Evolutionary conservation across 2,888 invertebrate genomes (phyloP), one percentile per base, ranked within the genome.

Genomic region (Athalia rosae): DNA sequence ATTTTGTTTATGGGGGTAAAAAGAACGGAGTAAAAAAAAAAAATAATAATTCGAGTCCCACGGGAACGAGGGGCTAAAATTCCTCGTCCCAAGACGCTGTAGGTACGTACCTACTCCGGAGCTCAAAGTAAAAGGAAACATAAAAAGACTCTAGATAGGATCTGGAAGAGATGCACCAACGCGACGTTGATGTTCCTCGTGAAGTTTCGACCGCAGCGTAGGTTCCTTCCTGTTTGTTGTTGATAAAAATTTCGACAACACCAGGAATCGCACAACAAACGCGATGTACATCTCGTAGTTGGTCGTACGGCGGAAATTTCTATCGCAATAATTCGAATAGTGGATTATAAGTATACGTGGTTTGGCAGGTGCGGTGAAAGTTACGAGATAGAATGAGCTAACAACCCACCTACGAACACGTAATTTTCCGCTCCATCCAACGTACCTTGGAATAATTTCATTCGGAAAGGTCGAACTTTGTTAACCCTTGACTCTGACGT

Each of bases 1-100:
- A 7, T 64, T 64, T 71, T 58, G 58, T 71, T 58, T 71, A 71
- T 50, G 56, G 71, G 8, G 0, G 7, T 11, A n/a, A 53, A 53
- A 9, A n/a, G n/a, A 11, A 7, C 11, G 11, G 53, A 9, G 53
- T 53, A 7, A 11, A 50, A 8, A 53, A 11, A 53, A 53, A 28
- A n/a, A n/a, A n/a, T n/a, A 64, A 8, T 64, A 64, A 28, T 0
- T 4, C n/a, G 28, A 28, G 50, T 56, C 58, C 9, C 43, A 11
- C 13, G 58, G 7, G 56, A 56, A 58, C 8, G 71, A 71, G 71
- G 56, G 45, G 71, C 71, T n/a, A n/a, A 71, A 58, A 71, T 56
- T 58, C 11, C 45, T 8, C 13, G 43, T 58, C 56, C 8, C 41
- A 15, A 45, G 11, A 28, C 28, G 67, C 28, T 67, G 67, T 28